Percentiles rank a stretch among this genome's conserved stretches.
Conservation (phyloP, 23 tunicate genomes). For the Ascidia mentula region DNA sequence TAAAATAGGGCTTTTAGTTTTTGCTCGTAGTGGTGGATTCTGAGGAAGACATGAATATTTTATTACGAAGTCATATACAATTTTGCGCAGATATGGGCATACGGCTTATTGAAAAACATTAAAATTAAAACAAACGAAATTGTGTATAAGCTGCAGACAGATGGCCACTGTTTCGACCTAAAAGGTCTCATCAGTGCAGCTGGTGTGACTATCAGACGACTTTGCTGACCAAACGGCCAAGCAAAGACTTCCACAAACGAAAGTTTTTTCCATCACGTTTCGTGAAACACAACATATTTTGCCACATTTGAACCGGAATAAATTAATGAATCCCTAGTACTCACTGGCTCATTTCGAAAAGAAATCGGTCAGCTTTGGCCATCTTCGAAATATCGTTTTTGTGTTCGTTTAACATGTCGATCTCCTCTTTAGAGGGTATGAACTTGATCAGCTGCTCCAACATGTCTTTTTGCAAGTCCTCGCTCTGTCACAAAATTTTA, state of each 20-base stretch:
- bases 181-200: no score
- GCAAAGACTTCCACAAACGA: no score
- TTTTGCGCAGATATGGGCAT: no score
- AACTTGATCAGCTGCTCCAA: slow-evolving; percentile 95
- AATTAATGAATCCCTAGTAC: background rate
- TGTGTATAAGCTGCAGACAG: no score
- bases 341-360: slow-evolving; percentile 91
- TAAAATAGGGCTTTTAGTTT: slow-evolving; percentile 76
- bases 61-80: no score
- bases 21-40: slow-evolving; percentile 84
- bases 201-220: no score
- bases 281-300: background rate
- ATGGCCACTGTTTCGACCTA: no score
- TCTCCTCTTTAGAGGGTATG: slow-evolving; percentile 95
- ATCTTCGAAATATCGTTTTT: slow-evolving; percentile 50
- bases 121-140: no score
- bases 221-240: no score
- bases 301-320: background rate
- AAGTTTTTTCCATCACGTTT: no score
- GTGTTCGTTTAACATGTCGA: slow-evolving; percentile 89
- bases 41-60: slow-evolving; percentile 13
- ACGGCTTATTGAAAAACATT: no score
- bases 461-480: slow-evolving; percentile 93
- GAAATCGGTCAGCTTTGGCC: slow-evolving; percentile 93
- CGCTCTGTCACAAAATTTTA: slow-evolving; percentile 39